Percentiles rank a stretch among this genome's conserved stretches.
phyloP scores from a whole-genome alignment of 2,113 vertebrate species.

The Acinonyx jubatus region DNA sequence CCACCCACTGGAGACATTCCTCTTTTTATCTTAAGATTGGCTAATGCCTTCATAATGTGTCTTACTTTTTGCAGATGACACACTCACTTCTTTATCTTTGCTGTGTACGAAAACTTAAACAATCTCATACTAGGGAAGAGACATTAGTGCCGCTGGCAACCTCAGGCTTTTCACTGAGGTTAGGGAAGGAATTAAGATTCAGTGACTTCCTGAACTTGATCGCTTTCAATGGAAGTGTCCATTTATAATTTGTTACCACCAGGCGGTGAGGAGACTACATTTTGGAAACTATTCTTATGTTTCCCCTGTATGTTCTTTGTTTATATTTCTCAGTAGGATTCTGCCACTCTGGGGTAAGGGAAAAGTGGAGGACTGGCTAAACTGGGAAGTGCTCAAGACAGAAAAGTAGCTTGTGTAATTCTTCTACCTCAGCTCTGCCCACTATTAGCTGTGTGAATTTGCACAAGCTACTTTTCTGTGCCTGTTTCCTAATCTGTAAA shows the following conservation, averaged over 20 bases:
- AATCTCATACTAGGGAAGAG: not conserved
- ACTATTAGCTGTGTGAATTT: not conserved
- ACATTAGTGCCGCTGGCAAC: not conserved
- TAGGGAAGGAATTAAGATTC: not conserved
- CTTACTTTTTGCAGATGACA: not conserved
- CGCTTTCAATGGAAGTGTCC: not conserved
- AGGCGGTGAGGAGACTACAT: not conserved
- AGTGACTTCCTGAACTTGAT: not conserved
- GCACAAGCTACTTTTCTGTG: not conserved
- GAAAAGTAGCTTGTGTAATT: not conserved
- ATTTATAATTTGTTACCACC: not conserved
- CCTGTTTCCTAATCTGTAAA: not conserved
- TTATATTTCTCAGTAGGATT: not conserved
- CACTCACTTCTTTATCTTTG: not conserved
- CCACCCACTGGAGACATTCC: not conserved
- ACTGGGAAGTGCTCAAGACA: not conserved
- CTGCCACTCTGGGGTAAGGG: not conserved
- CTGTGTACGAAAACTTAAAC: not conserved
- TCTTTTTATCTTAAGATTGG: not conserved
- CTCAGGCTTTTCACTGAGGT: not conserved
- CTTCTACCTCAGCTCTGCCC: not conserved
- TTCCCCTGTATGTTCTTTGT: not conserved
- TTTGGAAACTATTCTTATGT: not conserved
- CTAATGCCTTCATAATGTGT: not conserved
- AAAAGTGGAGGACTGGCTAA: not conserved